A percentile compares a stretch with the other conserved stretches of the same genome.
phyloP scores from a whole-genome alignment of 2,888 invertebrate genomes.

The Spialia ferax region DNA sequence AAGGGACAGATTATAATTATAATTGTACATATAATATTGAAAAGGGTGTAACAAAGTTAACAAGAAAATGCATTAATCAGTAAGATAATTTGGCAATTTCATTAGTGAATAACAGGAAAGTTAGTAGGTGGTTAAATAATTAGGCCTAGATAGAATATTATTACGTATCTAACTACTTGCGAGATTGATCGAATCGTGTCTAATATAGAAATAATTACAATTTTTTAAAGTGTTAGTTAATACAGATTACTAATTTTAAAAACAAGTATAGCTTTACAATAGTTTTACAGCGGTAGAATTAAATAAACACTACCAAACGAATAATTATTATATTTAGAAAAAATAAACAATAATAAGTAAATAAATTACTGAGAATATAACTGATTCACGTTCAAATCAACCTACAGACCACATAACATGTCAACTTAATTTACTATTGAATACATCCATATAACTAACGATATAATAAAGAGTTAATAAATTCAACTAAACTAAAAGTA shows the following conservation, averaged over 20 bases:
- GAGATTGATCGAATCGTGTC: conserved; percentile 65
- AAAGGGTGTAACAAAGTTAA: conserved; percentile 69
- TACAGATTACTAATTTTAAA: conserved; percentile 5
- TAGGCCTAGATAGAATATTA: conserved; percentile 61
- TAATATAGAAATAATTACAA: conserved; percentile 51
- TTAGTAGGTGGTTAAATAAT: conserved; percentile 63
- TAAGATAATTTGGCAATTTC: conserved; percentile 80
- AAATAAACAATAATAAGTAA: not conserved
- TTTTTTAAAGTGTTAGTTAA: conserved; percentile 42
- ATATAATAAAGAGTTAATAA: too few relatives aligned
- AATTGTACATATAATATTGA: conserved; percentile 51
- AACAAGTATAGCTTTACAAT: conserved; percentile 12
- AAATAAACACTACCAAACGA: not conserved
- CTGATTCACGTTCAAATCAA: too few relatives aligned
- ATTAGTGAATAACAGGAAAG: conserved; percentile 64
- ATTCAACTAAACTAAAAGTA: too few relatives aligned
- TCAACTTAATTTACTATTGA: too few relatives aligned
- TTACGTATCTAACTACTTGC: conserved; percentile 73
- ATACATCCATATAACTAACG: too few relatives aligned
- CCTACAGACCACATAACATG: too few relatives aligned
- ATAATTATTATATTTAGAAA: too few relatives aligned
- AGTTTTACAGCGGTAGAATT: not conserved
- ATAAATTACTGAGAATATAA: too few relatives aligned
- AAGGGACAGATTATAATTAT: conserved; percentile 37
- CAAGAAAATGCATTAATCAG: conserved; percentile 64